phyloP scores from a whole-genome alignment of 1,140 invertebrate genomes.

The Bombus haemorrhoidalis region DNA sequence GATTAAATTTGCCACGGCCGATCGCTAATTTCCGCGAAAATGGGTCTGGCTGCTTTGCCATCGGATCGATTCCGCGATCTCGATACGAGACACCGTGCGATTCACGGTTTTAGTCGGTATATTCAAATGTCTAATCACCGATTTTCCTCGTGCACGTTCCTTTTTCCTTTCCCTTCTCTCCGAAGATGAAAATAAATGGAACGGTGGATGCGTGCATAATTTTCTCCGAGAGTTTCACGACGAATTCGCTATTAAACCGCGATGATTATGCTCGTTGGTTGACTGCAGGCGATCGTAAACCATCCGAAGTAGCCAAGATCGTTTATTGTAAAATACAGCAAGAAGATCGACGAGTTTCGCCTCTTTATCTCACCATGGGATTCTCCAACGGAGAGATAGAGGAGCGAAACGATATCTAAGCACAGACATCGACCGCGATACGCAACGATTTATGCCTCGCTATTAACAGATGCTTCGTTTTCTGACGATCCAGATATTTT shows the following conservation, averaged over 20 bases:
- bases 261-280: not conserved
- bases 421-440: slow-evolving; percentile 1
- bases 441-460: slow-evolving; percentile 10
- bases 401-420: not conserved
- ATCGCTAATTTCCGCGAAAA: slow-evolving; percentile 15
- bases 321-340: slow-evolving; percentile 4
- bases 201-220: not conserved
- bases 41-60: not conserved
- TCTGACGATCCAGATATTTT: not conserved
- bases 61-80: not conserved
- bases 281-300: slow-evolving; percentile 19
- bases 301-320: slow-evolving; percentile 5
- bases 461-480: slow-evolving; percentile 20
- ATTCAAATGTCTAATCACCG: not conserved
- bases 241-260: slow-evolving; percentile 14
- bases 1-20: slow-evolving; percentile 32
- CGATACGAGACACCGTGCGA: not conserved
- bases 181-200: not conserved
- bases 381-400: not conserved
- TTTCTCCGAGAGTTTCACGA: not conserved
- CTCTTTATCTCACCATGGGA: slow-evolving; percentile 11
- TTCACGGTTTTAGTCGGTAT: not conserved
- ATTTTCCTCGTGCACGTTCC: not conserved
- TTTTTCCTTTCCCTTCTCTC: not conserved
- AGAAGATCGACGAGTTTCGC: not conserved